These are phyloP conservation scores for Ditylenchus weischeri DNA, from an alignment of 2,888 invertebrate species.

Conservation along the genomic window DNA sequence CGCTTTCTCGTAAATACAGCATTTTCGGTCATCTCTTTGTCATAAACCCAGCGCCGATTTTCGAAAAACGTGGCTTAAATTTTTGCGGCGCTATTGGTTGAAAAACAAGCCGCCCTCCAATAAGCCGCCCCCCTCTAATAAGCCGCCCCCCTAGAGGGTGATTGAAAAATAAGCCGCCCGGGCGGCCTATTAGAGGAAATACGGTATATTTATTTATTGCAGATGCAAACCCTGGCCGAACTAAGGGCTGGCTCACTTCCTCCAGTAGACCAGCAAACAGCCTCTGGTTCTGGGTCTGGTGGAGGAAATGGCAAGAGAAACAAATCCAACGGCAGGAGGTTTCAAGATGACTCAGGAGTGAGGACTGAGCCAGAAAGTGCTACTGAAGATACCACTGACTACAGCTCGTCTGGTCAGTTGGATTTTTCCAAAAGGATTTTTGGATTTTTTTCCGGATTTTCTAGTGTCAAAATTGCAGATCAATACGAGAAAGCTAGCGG, in stretches of 20 bases:
- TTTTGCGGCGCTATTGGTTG: too few species aligned
- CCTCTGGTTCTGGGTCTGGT: slow-evolving; percentile 14
- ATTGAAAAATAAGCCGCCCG: too few species aligned
- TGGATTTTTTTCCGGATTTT: too few species aligned
- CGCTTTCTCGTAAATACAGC: too few species aligned
- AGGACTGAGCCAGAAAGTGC: slow-evolving; percentile 54
- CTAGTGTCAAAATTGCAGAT: slow-evolving; percentile 12
- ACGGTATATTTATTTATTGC: slow-evolving; percentile 7
- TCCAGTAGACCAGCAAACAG: slow-evolving; percentile 30
- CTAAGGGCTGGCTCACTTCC: slow-evolving; percentile 51
- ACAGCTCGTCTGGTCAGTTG: slow-evolving; percentile 49
- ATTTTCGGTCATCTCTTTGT: too few species aligned
- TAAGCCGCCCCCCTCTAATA: too few species aligned
- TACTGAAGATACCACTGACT: slow-evolving; percentile 57
- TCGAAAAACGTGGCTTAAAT: too few species aligned
- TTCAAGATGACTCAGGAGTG: slow-evolving; percentile 39
- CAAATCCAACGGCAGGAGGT: slow-evolving; percentile 11
- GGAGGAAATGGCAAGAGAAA: slow-evolving; percentile 26
- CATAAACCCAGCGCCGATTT: too few species aligned
- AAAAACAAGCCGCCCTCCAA: too few species aligned
- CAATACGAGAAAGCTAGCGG: slow-evolving; percentile 32
- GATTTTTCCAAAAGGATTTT: not conserved
- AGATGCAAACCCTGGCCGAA: slow-evolving; percentile 50
- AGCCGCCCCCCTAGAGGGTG: too few species aligned
- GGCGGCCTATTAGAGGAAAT: too few species aligned